These are phyloP conservation scores for Drosophila maculinotata DNA, from an alignment of 2,888 invertebrate species.

Conservation along the genomic window DNA sequence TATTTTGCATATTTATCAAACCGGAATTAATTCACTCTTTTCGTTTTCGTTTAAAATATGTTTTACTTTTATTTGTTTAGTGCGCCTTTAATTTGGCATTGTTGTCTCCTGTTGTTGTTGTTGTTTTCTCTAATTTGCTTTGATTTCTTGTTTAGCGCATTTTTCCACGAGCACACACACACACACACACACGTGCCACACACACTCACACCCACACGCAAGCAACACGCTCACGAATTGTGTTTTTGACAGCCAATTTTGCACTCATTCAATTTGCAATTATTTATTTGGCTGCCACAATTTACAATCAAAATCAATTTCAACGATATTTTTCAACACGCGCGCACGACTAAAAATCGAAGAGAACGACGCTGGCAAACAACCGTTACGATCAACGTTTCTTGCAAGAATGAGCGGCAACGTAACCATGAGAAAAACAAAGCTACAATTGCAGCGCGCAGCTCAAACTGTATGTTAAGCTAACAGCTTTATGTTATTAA, in stretches of 20 bases:
- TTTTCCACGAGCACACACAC: conserved; percentile 59
- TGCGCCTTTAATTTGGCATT: conserved; percentile 56
- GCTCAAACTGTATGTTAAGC: conserved; percentile 24
- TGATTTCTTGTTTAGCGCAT: conserved; percentile 57
- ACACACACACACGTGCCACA: conserved; percentile 20
- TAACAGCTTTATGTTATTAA: conserved; percentile 16
- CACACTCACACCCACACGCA: conserved; percentile 4
- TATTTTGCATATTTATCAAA: conserved; percentile 42
- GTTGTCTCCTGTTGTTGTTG: conserved; percentile 29
- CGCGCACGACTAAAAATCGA: conserved; percentile 8
- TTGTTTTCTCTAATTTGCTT: conserved; percentile 36
- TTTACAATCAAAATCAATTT: conserved; percentile 51
- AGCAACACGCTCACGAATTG: conserved; percentile 17
- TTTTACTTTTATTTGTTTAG: conserved; percentile 14
- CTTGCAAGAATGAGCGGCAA: conserved; percentile 34
- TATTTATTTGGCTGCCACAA: conserved; percentile 31
- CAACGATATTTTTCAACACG: conserved; percentile 16
- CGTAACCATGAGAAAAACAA: neutral
- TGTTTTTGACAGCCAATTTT: conserved; percentile 35
- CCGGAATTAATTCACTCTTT: conserved; percentile 39
- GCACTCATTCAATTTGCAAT: conserved; percentile 37
- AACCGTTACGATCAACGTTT: conserved; percentile 30
- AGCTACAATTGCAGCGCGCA: conserved; percentile 1
- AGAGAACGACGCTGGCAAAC: conserved; percentile 6
- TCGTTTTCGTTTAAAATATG: conserved; percentile 22